phyloP scores from a whole-genome alignment of 1,140 invertebrate genomes.

The Lepidurus apus region DNA sequence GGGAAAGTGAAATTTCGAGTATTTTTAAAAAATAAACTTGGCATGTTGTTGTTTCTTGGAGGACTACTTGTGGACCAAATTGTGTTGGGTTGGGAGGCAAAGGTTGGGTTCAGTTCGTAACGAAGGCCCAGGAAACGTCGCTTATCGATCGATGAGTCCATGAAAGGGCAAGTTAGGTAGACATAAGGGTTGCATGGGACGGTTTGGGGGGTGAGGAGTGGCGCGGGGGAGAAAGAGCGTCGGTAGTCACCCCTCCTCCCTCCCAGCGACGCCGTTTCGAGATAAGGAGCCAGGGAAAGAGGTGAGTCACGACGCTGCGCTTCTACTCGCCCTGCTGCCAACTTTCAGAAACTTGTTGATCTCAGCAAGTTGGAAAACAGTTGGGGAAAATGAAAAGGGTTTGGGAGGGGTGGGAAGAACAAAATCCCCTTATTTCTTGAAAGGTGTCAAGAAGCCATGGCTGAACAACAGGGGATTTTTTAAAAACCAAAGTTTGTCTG shows the following conservation, averaged over 20 bases:
- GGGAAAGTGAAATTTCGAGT: neutral
- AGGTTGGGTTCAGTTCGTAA: neutral
- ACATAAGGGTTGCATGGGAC: slow-evolving; percentile 20
- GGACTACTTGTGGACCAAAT: neutral
- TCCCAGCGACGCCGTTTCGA: neutral
- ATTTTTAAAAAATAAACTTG: neutral
- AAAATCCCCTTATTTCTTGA: neutral
- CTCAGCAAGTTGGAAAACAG: neutral
- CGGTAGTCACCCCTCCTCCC: neutral
- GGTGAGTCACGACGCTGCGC: slow-evolving; percentile 13
- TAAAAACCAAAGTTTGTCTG: too few species aligned
- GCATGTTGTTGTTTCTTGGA: neutral
- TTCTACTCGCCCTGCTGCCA: neutral
- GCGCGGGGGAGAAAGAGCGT: neutral
- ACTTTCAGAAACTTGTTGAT: slow-evolving; percentile 15
- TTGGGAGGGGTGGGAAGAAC: neutral
- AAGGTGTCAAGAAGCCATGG: neutral
- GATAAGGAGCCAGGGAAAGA: neutral
- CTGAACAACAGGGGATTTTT: neutral
- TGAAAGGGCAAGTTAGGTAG: slow-evolving; percentile 21
- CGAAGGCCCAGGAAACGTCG: slow-evolving; percentile 7
- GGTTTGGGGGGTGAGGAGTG: neutral
- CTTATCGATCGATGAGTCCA: slow-evolving; percentile 21
- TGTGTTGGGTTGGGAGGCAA: neutral
- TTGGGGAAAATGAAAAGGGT: neutral